Evolutionary conservation across 2,888 invertebrate genomes (phyloP), one percentile per base, ranked within the genome.

Genomic region (Hypercompe scribonia): DNA sequence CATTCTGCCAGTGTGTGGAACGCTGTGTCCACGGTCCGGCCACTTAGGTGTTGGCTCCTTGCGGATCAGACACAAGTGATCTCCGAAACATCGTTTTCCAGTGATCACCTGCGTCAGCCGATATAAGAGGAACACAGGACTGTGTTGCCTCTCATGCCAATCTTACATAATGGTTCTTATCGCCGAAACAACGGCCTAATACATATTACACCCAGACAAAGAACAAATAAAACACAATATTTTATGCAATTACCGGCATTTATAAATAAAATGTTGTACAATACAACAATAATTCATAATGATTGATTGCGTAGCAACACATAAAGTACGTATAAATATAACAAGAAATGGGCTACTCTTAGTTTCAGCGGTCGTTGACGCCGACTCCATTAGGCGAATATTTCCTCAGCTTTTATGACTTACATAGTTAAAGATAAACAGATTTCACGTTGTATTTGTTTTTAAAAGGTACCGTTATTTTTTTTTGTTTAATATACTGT

Each of bases 241-340:
- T 46, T 33, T 36, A n/a, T 33, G 34, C 28, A 24, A 46, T 68
- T n/a, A 61, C 31, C 7, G 31, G 39, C 31, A 39, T 61, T 42
- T 68, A 61, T 28, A 69, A 61, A 69, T 31, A 39, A 42, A 31
- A 33, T 50, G 34, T 33, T 24, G 42, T 50, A 70, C 65, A 21
- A 65, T 50, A 70, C 65, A 21, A 65, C 58, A 73, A 67, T 73
- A 73, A 73, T 63, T 67, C 70, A 73, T 63, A 66, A 65, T 70
- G 73, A 69, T 34, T 72, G 78, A 83, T 75, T 63, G 85, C 46
- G 73, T 74, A 46, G 75, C 84, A 81, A 78, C 73, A 76, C 78
- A 78, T 82, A 82, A 84, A 83, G 67, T 69, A 84, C 84, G 83
- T 82, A 82, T 85, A 82, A 82, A 85, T 82, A 82, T 73, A 75